Base-by-base conservation (phyloP, 2,797 vertebrate species). In the Ctenochaetus hawaiiensis region DNA sequence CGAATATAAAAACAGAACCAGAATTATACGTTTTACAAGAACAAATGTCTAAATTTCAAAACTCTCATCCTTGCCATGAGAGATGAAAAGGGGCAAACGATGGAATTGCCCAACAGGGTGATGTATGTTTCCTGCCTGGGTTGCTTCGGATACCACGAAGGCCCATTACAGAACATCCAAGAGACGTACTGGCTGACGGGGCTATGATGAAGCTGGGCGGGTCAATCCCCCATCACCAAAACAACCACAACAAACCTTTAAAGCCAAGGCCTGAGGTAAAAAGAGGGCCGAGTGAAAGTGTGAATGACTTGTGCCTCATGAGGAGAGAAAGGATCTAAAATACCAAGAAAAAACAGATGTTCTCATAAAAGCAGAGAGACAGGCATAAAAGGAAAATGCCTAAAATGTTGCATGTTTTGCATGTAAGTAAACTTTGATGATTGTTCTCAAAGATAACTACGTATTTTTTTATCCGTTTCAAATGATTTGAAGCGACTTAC, bases 1-100 rank as follows among this genome's bases (percentile, higher is more conserved):
- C 72, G n/a, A 75, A 76, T 84, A 56, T 77, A 18, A 76, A 67
- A 80, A 66, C 23, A 48, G 39, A 80, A 70, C 3, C 12, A 20
- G 26, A 65, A 72, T 72, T 75, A 53, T 26, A 75, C 30, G 72
- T 73, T 41, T 66, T 75, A 74, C 11, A n/a, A 58, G 18, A 58
- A 75, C 52, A 70, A 53, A 67, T 57, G 41, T 12, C 39, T 12
- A 41, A 41, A 41, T 9, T 41, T 9, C 39, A 41, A 30, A 41
- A 9, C 39, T 12, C 39, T 41, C 39, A 41, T 41, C 39, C 11
- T 41, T 41, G 39, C 39, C 39, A 41, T 41, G 39, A 41, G 39
- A 41, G 39, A 41, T 12, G 39, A 3, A 41, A 41, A 41, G 9
- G 12, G 39, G 10, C 39, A 41, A 41, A 41, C 2, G 12, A 41